Percentiles rank a stretch among this genome's conserved stretches.
phyloP scores from a whole-genome alignment of 53 echinoderm and acorn worm species.

The Temnopleurus reevesii region DNA sequence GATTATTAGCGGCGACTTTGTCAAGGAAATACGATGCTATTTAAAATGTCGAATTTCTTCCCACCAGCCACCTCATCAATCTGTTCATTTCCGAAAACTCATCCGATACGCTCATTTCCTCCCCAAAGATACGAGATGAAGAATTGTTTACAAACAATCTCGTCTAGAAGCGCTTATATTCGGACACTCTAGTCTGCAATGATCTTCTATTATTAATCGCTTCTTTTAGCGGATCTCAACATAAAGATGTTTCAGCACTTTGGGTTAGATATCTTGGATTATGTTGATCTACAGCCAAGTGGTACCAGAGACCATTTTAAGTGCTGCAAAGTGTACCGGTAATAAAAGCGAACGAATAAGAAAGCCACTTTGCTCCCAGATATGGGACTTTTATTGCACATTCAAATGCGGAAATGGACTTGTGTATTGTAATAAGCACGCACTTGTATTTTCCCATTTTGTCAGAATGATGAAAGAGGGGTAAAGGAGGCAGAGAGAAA shows the following conservation, averaged over 20 bases:
- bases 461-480: no score
- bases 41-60: background rate
- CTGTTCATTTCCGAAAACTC: background rate
- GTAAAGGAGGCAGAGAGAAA: no score
- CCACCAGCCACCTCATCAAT: background rate
- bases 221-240: slow-evolving; percentile 4
- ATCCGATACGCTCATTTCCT: background rate
- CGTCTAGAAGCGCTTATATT: background rate
- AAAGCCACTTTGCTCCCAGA: background rate
- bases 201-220: slow-evolving; percentile 23
- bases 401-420: slow-evolving; percentile 3
- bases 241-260: background rate
- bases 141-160: background rate
- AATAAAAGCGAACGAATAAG: background rate
- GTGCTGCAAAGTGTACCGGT: background rate
- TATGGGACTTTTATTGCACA: background rate
- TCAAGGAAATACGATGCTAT: background rate
- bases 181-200: background rate
- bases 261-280: background rate
- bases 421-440: slow-evolving; percentile 26
- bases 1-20: no score
- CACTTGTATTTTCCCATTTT: no score
- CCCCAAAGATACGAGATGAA: background rate
- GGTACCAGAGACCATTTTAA: background rate
- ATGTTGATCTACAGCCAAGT: background rate